Conservation (phyloP, 2,797 vertebrate species). For the Sebastolobus altivelis region DNA sequence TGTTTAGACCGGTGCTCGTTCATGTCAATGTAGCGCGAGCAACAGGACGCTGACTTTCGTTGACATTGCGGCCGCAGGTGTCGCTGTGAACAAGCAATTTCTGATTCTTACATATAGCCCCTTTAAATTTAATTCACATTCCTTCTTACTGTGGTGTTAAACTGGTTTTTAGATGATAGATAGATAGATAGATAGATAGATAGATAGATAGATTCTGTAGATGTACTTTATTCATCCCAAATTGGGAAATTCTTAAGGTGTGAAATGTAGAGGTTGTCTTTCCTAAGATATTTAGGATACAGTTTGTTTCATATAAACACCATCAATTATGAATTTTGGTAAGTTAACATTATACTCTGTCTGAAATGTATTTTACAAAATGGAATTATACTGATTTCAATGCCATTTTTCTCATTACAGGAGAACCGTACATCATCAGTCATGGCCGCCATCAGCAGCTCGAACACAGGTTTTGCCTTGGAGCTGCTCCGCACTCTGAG, state of each 20-base stretch:
- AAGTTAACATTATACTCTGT: neutral
- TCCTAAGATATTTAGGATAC: neutral
- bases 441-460: slow-evolving; percentile 86
- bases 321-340: neutral
- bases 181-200: no score
- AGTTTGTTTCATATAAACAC: neutral
- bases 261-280: neutral
- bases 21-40: no score
- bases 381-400: neutral
- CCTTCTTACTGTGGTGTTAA: neutral
- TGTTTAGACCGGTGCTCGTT: no score
- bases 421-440: slow-evolving; percentile 24
- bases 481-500: slow-evolving; percentile 86
- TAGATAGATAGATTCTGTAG: no score
- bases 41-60: no score
- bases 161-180: neutral
- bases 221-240: no score
- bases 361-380: neutral
- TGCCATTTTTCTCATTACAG: slow-evolving; percentile 27
- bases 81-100: no score
- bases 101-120: no score
- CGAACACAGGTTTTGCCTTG: slow-evolving; percentile 88
- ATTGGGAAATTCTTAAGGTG: neutral
- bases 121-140: neutral
- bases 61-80: no score